Evolutionary conservation across 2,113 vertebrate species (phyloP).

Genomic region (Limnothrissa miodon): DNA sequence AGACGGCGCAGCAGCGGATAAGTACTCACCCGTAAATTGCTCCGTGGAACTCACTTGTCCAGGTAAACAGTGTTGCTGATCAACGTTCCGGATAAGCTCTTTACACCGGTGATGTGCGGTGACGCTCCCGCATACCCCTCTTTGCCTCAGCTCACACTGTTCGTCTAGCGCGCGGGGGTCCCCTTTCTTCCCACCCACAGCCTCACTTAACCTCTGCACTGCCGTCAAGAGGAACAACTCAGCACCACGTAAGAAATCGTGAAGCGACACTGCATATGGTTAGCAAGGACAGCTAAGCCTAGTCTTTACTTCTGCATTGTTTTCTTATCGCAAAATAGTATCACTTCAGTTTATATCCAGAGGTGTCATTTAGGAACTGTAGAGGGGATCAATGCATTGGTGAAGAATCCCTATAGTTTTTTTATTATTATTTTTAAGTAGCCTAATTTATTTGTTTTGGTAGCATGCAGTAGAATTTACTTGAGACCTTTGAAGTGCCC

Average conservation of each 20-base stretch:
- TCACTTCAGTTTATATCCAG: too few relatives aligned
- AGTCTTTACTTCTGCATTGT: neutral
- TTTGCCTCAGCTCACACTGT: neutral
- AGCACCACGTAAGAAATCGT: neutral
- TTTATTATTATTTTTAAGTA: too few relatives aligned
- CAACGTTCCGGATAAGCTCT: conserved; percentile 22
- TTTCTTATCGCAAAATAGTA: neutral
- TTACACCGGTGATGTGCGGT: conserved; percentile 20
- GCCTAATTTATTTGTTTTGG: too few relatives aligned
- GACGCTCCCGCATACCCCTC: conserved; percentile 5
- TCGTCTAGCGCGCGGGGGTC: conserved; percentile 20
- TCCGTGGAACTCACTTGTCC: conserved; percentile 6
- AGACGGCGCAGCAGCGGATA: conserved; percentile 21
- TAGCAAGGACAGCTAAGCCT: neutral
- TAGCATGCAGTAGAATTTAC: too few relatives aligned
- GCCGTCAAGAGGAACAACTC: neutral
- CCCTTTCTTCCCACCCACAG: conserved; percentile 26
- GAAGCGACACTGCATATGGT: neutral
- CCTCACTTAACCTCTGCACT: conserved; percentile 27
- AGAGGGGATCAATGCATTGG: too few relatives aligned
- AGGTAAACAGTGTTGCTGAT: conserved; percentile 13
- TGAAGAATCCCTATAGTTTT: too few relatives aligned
- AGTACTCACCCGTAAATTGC: conserved; percentile 39
- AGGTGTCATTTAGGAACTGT: too few relatives aligned
- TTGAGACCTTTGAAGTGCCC: too few relatives aligned